Evolutionary conservation across 2,113 vertebrate genomes (phyloP).

Genomic region (Montifringilla adamsi): DNA sequence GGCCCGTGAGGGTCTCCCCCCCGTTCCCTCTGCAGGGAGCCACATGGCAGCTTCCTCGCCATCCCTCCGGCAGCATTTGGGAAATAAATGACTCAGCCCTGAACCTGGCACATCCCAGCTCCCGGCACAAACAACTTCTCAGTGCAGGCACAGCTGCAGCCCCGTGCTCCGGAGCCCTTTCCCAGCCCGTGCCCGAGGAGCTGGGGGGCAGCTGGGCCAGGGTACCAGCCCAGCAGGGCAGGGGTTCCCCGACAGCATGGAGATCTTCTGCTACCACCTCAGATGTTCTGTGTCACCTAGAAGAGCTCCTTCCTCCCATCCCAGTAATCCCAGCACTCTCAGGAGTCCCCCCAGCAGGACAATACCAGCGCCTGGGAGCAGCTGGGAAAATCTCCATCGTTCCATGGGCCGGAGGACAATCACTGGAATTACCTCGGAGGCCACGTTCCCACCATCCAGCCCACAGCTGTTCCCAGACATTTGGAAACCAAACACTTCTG

Average conservation of each 20-base stretch:
- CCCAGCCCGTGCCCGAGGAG: neutral
- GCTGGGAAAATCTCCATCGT: neutral
- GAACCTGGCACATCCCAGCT: conserved; percentile 26
- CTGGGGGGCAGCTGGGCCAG: neutral
- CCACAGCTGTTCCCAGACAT: conserved; percentile 53
- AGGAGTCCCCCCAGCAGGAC: neutral
- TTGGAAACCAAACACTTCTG: conserved; percentile 34
- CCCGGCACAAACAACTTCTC: neutral
- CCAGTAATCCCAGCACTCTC: neutral
- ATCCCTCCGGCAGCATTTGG: neutral
- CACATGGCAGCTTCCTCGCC: neutral
- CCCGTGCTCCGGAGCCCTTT: neutral
- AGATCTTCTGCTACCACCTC: neutral
- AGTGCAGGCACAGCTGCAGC: neutral
- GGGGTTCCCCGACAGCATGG: fast-evolving
- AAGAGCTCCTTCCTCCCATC: neutral
- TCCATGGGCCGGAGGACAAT: neutral
- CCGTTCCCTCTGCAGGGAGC: neutral
- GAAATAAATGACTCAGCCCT: neutral
- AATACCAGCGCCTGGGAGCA: neutral
- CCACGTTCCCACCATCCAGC: conserved; percentile 22
- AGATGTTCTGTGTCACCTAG: neutral
- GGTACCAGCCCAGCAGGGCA: fast-evolving
- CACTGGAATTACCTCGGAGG: conserved; percentile 17
- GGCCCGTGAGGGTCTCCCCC: neutral